Conservation (phyloP, 2,113 vertebrate species). For the Oreochromis tanganicae region DNA sequence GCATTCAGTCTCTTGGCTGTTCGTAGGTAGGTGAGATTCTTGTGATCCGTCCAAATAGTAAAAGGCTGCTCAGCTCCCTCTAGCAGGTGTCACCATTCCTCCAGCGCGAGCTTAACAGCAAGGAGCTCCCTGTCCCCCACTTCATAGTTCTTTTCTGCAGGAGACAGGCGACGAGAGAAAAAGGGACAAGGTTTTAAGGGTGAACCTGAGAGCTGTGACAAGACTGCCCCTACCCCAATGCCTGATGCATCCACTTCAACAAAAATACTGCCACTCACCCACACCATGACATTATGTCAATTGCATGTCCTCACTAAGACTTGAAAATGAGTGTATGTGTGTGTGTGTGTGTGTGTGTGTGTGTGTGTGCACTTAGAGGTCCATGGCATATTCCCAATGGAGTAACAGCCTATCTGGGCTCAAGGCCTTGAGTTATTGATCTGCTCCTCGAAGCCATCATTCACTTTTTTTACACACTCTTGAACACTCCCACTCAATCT, state of each 20-base stretch:
- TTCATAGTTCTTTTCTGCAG: neutral
- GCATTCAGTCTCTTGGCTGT: neutral
- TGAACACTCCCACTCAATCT: neutral
- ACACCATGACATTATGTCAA: neutral
- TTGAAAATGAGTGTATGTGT: neutral
- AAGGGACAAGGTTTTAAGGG: neutral
- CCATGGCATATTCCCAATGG: neutral
- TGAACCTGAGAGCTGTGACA: neutral
- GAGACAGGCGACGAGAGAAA: neutral
- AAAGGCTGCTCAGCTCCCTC: neutral
- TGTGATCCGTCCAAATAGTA: neutral
- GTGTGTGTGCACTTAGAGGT: neutral
- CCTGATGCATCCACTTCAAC: neutral
- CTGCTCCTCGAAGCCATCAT: conserved; percentile 26
- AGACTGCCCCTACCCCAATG: neutral
- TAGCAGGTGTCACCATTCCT: neutral
- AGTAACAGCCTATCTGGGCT: conserved; percentile 35
- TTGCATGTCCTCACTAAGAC: neutral
- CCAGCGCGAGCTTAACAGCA: rapidly evolving
- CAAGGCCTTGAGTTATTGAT: conserved; percentile 44
- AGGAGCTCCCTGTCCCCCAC: neutral
- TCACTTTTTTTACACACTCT: neutral
- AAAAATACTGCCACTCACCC: neutral
- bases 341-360: neutral
- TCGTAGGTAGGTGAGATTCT: neutral